Evolutionary conservation across 2,888 invertebrate species (phyloP), one percentile per base, ranked within the genome.

Genomic region (Standfussiana lucernea): DNA sequence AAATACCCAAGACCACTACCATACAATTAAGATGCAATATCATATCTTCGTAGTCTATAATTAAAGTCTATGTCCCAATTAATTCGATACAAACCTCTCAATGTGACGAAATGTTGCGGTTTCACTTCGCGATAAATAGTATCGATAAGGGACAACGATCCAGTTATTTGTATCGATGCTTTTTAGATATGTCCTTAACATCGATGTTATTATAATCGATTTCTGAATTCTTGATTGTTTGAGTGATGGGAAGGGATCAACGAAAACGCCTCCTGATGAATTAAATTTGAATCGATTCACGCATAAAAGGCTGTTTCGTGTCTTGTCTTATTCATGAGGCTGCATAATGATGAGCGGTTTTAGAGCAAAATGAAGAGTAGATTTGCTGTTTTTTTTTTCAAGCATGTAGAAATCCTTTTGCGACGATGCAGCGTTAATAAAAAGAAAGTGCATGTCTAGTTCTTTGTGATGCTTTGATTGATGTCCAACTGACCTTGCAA

Each of bases 1-100:
- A 89, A 89, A 90, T 84, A 86, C 71, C 84, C 86, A 79, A 86
- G 75, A 79, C 80, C 82, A 76, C 82, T 85, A 80, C 79, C 35
- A 66, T 86, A 84, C 83, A 90, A 90, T 89, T 86, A 86, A 80
- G 72, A 79, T 80, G 80, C 83, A 85, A 84, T 86, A 85, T 81
- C 85, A 86, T 86, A 86, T 86, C 83, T 76, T 74, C 65, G 67
- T 77, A 74, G 77, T 76, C 75, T 86, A 91, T 93, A 94, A 95
- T 95, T 95, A 93, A 93, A 93, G 90, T 91, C 89, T 91, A 90
- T 93, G 94, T 92, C 88, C 93, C 91, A 93, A 94, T 94, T 95
- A 94, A 93, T 91, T 88, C 88, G 93, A 94, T 93, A 93, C 89
- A 90, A 86, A 83, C 82, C 76, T 78, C 80, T 79, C 72, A 40